Conservation (phyloP, 2,113 vertebrate genomes). For the Ascaphus truei region DNA sequence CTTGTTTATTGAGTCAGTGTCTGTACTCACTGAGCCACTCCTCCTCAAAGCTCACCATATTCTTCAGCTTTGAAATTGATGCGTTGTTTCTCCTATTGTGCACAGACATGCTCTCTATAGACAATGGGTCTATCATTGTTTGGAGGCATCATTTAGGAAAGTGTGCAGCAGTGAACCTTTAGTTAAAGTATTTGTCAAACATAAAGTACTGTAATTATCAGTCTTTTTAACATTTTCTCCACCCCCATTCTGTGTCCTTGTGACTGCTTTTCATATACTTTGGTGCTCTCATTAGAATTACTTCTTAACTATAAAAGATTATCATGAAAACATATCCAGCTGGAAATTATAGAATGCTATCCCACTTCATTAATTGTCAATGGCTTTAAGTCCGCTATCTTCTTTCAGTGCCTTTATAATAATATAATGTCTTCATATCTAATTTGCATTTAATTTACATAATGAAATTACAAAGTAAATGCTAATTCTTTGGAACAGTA, state of each 20-base stretch:
- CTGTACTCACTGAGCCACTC: too few species aligned
- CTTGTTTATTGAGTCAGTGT: too few species aligned
- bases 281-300: conserved; percentile 19
- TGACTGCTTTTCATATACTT: not conserved
- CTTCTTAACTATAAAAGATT: conserved; percentile 12
- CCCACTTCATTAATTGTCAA: not conserved
- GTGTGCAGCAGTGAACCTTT: not conserved
- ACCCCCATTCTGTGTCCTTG: too few species aligned
- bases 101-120: too few species aligned
- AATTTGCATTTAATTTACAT: conserved; percentile 14
- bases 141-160: not conserved
- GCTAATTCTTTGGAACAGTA: not conserved
- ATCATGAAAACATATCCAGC: conserved; percentile 7
- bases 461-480: not conserved
- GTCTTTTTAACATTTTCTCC: too few species aligned
- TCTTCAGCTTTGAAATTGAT: too few species aligned
- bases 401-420: not conserved
- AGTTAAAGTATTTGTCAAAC: too few species aligned
- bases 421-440: not conserved
- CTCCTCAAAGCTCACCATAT: too few species aligned
- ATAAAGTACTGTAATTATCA: too few species aligned
- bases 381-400: not conserved
- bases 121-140: not conserved
- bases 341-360: not conserved
- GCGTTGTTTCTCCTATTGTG: too few species aligned